phyloP scores from a whole-genome alignment of 2,113 vertebrate species.

The Myrmecobius fasciatus region DNA sequence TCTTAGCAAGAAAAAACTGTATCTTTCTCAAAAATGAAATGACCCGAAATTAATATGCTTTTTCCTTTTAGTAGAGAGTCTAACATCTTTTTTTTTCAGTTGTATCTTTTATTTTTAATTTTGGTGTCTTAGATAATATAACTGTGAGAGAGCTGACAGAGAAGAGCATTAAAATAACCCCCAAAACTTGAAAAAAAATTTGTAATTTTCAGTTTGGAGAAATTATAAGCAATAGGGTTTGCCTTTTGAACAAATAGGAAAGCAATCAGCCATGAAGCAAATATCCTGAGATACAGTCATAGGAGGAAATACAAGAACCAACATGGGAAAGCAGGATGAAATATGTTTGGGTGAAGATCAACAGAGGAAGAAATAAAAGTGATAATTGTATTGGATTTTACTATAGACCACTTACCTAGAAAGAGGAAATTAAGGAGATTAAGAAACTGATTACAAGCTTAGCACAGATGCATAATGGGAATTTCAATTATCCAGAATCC shows the following conservation, averaged over 20 bases:
- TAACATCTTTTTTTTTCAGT: not conserved
- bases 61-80: not conserved
- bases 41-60: not conserved
- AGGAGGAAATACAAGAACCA: not conserved
- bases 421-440: not conserved
- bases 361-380: not conserved
- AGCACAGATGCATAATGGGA: not conserved
- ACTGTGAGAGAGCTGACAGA: not conserved
- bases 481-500: not conserved
- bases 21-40: not conserved
- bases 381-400: not conserved
- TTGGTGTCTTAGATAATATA: not conserved
- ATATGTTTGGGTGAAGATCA: not conserved
- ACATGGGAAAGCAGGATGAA: not conserved
- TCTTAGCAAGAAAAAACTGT: not conserved
- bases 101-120: not conserved
- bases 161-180: not conserved
- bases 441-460: not conserved
- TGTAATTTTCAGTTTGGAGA: not conserved
- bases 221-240: not conserved
- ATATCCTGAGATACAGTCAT: not conserved
- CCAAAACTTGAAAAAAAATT: not conserved
- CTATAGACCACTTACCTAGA: not conserved
- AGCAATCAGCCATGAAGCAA: not conserved
- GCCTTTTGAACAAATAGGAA: not conserved